A percentile compares a stretch with the other conserved stretches of the same genome.
These are phyloP conservation scores for Tragelaphus strepsiceros DNA, from an alignment of 2,113 vertebrate species.

Conservation along the genomic window DNA sequence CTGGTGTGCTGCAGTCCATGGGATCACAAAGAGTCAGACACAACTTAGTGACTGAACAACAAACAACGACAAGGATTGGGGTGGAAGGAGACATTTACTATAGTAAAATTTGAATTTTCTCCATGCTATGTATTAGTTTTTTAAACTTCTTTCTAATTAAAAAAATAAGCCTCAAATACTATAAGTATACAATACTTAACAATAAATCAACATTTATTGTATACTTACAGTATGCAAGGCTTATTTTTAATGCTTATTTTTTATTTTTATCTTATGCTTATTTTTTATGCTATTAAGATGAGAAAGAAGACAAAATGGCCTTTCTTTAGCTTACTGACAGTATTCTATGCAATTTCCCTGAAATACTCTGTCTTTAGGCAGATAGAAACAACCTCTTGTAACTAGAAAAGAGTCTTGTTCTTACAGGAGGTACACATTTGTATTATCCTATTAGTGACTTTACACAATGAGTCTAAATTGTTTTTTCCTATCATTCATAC, in stretches of 20 bases:
- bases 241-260: too few species aligned
- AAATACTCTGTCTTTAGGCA: neutral
- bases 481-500: slow-evolving; percentile 10
- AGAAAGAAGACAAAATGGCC: neutral
- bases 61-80: neutral
- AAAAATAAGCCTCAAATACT: neutral
- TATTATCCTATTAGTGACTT: neutral
- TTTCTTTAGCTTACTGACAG: neutral
- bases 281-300: neutral
- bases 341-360: neutral
- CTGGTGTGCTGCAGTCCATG: neutral
- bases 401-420: neutral
- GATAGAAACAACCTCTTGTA: neutral
- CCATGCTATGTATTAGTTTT: neutral
- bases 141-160: neutral
- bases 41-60: neutral
- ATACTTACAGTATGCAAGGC: too few species aligned
- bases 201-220: too few species aligned
- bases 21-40: neutral
- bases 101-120: neutral
- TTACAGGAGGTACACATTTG: neutral
- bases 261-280: too few species aligned
- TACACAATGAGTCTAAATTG: neutral
- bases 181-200: neutral
- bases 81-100: neutral